These are phyloP conservation scores for Hypocryptadius cinnamomeus DNA, from an alignment of 2,113 vertebrate genomes.

Conservation along the genomic window DNA sequence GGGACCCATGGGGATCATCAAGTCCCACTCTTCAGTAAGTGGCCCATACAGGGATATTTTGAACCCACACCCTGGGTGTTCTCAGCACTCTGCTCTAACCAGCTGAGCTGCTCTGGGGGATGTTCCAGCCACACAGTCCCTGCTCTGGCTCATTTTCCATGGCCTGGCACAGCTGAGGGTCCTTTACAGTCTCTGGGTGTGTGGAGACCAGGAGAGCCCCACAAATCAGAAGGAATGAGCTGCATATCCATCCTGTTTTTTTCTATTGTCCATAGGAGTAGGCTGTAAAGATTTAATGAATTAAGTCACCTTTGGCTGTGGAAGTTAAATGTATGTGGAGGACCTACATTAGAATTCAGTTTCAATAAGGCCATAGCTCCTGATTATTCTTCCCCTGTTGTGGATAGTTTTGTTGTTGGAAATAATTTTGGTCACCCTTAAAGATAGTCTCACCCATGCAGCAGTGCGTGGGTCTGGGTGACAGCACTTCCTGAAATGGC, in stretches of 20 bases:
- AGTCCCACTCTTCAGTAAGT: background rate
- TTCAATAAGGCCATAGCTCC: background rate
- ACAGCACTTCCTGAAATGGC: background rate
- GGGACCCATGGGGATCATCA: background rate
- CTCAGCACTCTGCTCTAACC: background rate
- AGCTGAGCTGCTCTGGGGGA: background rate
- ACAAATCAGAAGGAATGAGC: background rate
- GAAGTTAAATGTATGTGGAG: background rate
- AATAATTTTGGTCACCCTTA: background rate
- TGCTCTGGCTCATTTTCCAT: fast-evolving
- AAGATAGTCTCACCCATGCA: background rate
- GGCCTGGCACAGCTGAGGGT: background rate
- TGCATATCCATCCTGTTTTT: background rate
- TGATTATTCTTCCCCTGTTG: background rate
- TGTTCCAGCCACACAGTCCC: background rate
- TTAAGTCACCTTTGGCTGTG: background rate
- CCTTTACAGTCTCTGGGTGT: background rate
- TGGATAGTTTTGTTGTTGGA: background rate
- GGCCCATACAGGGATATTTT: background rate
- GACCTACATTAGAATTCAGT: background rate
- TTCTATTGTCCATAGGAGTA: background rate
- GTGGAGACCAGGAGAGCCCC: background rate
- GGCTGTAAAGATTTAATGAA: background rate
- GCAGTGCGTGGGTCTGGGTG: background rate
- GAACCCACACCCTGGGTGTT: background rate